phyloP scores from a whole-genome alignment of 2,888 invertebrate species.

The Heteromurus nitidus region DNA sequence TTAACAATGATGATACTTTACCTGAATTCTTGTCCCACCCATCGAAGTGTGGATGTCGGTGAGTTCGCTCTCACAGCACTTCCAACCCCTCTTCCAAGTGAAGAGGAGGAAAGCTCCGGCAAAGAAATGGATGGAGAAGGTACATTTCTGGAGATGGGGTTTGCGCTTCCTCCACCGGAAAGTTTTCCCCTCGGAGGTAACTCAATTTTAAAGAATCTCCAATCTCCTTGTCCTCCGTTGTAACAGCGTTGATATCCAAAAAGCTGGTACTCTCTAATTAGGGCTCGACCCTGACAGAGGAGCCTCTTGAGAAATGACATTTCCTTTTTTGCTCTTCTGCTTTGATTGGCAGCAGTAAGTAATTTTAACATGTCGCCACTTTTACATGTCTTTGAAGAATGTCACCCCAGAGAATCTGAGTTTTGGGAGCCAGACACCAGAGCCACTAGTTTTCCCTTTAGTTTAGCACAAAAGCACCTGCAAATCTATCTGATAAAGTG shows the following conservation, averaged over 20 bases:
- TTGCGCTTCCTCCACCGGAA: slow-evolving; percentile 46
- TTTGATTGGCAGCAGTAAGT: slow-evolving; percentile 61
- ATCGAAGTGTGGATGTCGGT: slow-evolving; percentile 58
- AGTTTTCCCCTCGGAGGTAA: slow-evolving; percentile 53
- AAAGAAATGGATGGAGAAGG: slow-evolving; percentile 55
- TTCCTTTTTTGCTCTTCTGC: slow-evolving; percentile 64
- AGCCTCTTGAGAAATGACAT: slow-evolving; percentile 71
- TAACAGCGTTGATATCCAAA: slow-evolving; percentile 62
- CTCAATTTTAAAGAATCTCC: slow-evolving; percentile 67
- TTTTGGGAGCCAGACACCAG: too few species aligned
- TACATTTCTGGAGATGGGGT: slow-evolving; percentile 41
- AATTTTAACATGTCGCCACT: slow-evolving; percentile 51
- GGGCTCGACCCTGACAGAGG: slow-evolving; percentile 68
- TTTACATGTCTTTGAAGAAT: slow-evolving; percentile 24
- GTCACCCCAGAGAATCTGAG: too few species aligned
- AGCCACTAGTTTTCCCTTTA: too few species aligned
- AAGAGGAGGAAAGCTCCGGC: slow-evolving; percentile 45
- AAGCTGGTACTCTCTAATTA: slow-evolving; percentile 66
- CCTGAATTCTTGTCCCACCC: slow-evolving; percentile 70
- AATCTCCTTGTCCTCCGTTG: slow-evolving; percentile 43
- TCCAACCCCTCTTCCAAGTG: slow-evolving; percentile 40
- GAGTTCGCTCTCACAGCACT: slow-evolving; percentile 26
- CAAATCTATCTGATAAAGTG: too few species aligned
- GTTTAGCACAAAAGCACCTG: too few species aligned
- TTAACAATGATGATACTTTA: slow-evolving; percentile 24